A percentile compares a stretch with the other conserved stretches of the same genome.
Conservation (phyloP, 1,140 invertebrate species). For the Ditylenchus dipsaci region DNA sequence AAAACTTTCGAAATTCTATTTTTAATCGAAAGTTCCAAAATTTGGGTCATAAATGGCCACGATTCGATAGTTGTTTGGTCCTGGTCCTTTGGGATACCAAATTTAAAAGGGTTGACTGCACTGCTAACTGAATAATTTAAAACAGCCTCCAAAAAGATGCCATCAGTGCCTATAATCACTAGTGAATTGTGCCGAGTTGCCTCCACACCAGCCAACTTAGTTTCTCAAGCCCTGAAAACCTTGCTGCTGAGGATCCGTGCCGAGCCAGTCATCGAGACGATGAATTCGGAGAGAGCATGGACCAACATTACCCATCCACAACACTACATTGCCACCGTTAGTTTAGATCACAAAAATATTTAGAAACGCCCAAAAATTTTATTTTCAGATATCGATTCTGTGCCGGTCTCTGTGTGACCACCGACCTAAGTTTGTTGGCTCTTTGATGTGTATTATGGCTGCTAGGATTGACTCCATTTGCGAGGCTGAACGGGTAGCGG, state of each 20-base stretch:
- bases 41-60: no score
- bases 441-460: conserved; percentile 31
- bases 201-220: conserved; percentile 45
- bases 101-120: no score
- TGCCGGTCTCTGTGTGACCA: conserved; percentile 32
- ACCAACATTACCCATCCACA: conserved; percentile 47
- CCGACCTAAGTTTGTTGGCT: conserved; percentile 30
- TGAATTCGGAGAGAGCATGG: conserved; percentile 55
- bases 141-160: no score
- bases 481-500: conserved; percentile 41
- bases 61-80: no score
- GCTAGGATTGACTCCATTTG: conserved; percentile 18
- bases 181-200: conserved; percentile 41
- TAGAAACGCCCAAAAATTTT: conserved; percentile 4
- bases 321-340: conserved; percentile 44
- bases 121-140: no score
- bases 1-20: no score
- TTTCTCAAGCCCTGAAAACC: conserved; percentile 35
- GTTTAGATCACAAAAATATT: not conserved
- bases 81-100: no score
- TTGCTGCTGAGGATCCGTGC: conserved; percentile 37
- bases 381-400: conserved; percentile 44
- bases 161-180: conserved; percentile 41
- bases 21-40: no score
- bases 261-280: conserved; percentile 48